Percentiles rank a stretch among this genome's conserved stretches.
phyloP scores from a whole-genome alignment of 1,140 invertebrate genomes.

The Diachasma alloeum region DNA sequence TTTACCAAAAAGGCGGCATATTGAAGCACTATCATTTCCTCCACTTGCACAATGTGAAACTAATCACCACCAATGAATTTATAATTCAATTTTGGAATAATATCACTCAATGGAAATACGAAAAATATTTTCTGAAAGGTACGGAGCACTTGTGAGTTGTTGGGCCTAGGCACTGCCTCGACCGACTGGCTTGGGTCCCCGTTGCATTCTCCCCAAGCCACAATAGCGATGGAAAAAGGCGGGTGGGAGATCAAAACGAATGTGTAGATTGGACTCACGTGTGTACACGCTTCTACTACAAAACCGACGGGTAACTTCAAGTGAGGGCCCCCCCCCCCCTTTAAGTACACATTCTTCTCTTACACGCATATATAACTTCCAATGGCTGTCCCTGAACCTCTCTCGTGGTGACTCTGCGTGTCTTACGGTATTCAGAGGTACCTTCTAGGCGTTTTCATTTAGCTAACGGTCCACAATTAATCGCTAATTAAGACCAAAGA shows the following conservation, averaged over 20 bases:
- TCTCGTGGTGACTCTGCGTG: background rate
- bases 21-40: slow-evolving; percentile 45
- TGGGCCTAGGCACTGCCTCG: slow-evolving; percentile 20
- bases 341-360: background rate
- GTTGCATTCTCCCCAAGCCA: slow-evolving; percentile 1
- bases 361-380: slow-evolving; percentile 11
- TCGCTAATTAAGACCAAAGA: background rate
- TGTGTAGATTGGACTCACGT: slow-evolving; percentile 1
- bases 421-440: slow-evolving; percentile 11
- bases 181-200: slow-evolving; percentile 24
- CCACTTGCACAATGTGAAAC: slow-evolving; percentile 15
- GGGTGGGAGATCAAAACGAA: slow-evolving; percentile 18
- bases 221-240: background rate
- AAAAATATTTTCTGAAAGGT: background rate
- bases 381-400: slow-evolving; percentile 15
- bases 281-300: slow-evolving; percentile 17
- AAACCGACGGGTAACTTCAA: background rate
- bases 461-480: slow-evolving; percentile 13
- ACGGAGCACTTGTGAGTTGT: background rate
- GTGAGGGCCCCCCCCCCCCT: slow-evolving; percentile 7
- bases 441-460: slow-evolving; percentile 13
- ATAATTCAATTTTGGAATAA: background rate
- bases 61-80: background rate
- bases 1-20: slow-evolving; percentile 63
- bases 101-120: background rate